phyloP scores from a whole-genome alignment of 2,113 vertebrate genomes.

The Gymnocephalus cernua region DNA sequence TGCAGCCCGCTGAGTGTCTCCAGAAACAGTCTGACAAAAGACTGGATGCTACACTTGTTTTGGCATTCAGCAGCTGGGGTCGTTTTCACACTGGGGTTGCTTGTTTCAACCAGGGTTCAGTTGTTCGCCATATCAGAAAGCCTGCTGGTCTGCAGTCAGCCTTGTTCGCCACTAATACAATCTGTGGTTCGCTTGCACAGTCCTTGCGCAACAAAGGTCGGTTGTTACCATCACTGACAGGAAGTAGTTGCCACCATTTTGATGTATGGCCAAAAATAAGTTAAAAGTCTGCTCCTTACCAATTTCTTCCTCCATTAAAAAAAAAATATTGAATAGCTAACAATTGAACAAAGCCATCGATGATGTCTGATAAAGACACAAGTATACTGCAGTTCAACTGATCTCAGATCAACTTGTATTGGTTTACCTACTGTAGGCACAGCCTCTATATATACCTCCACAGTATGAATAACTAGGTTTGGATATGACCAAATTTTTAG shows the following conservation, averaged over 20 bases:
- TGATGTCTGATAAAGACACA: background rate
- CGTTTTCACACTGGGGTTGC: constrained; percentile 24
- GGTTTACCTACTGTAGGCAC: background rate
- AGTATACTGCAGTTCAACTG: background rate
- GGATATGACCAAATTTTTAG: background rate
- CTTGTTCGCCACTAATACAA: background rate
- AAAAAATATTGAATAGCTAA: background rate
- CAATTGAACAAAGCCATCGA: background rate
- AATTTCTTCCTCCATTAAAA: background rate
- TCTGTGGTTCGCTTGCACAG: background rate
- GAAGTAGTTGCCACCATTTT: background rate
- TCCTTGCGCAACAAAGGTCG: background rate
- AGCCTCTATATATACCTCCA: background rate
- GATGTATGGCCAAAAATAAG: background rate
- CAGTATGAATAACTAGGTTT: background rate
- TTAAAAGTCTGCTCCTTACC: background rate
- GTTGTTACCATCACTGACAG: background rate
- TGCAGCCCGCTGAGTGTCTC: constrained; percentile 43
- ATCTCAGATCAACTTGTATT: background rate
- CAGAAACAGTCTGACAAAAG: constrained; percentile 45
- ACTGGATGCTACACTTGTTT: constrained; percentile 17
- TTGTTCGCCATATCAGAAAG: background rate
- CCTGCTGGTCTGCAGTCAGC: constrained; percentile 7
- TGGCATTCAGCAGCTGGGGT: constrained; percentile 18
- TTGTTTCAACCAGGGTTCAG: constrained; percentile 18